Conservation (phyloP, 2,888 invertebrate species). For the Pristionchus japonicus region DNA sequence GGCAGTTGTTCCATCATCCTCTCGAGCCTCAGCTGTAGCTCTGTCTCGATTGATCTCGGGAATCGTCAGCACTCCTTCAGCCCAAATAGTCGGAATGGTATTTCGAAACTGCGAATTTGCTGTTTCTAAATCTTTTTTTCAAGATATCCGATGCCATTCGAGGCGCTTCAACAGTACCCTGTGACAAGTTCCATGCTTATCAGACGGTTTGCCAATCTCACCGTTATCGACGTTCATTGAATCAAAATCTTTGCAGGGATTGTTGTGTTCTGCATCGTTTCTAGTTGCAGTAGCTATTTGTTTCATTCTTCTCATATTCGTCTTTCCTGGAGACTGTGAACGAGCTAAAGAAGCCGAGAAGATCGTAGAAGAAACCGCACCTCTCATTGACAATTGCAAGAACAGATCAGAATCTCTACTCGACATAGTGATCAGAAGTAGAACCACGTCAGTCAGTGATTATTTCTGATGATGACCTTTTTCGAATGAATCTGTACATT, state of each 20-base stretch:
- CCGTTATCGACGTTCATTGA: no score
- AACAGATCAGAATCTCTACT: not conserved
- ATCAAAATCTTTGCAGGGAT: no score
- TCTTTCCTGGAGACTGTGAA: no score
- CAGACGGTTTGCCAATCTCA: not conserved
- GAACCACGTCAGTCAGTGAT: not conserved
- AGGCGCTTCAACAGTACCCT: not conserved
- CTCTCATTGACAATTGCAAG: not conserved
- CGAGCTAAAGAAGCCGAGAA: no score
- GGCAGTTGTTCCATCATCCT: not conserved
- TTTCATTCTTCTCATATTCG: no score
- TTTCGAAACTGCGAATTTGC: not conserved
- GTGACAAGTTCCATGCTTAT: not conserved
- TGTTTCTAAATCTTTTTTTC: not conserved
- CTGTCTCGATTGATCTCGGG: not conserved
- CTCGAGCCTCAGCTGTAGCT: not conserved
- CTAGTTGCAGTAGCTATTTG: no score
- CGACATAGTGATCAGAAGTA: not conserved
- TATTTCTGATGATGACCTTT: no score
- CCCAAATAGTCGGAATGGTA: conserved; percentile 1
- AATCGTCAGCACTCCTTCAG: not conserved
- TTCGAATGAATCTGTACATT: no score
- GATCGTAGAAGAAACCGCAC: not conserved
- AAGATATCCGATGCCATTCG: not conserved
- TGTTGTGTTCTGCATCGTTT: no score